A percentile compares a stretch with the other conserved stretches of the same genome.
Conservation (phyloP, 2,113 vertebrate genomes). For the Manacus vitellinus region DNA sequence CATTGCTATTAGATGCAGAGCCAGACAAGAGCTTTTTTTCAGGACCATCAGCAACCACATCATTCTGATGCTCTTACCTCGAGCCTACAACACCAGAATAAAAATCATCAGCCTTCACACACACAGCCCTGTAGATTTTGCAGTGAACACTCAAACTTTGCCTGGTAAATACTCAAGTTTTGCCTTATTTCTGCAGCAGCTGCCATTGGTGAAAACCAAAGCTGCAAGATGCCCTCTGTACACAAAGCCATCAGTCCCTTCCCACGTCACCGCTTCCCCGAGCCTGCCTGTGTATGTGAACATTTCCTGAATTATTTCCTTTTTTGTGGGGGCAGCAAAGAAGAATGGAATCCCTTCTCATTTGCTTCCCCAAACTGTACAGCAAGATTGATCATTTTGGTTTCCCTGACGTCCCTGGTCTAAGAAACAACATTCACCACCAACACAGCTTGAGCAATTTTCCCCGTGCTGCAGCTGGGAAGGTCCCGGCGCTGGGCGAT, state of each 20-base stretch:
- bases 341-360: neutral
- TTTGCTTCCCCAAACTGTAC: neutral
- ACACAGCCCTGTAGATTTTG: accelerated
- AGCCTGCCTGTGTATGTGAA: neutral
- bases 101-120: neutral
- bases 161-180: neutral
- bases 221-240: neutral
- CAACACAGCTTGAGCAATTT: neutral
- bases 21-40: neutral
- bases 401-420: neutral
- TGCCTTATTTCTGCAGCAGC: neutral
- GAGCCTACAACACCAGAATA: neutral
- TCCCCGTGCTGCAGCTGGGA: neutral
- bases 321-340: neutral
- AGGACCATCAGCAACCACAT: neutral
- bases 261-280: neutral
- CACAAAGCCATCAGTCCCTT: neutral
- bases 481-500: neutral
- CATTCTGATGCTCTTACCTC: neutral
- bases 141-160: neutral
- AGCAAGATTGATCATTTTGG: neutral
- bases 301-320: neutral
- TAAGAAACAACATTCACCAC: neutral
- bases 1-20: neutral
- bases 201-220: neutral